Evolutionary conservation across 2,797 vertebrate genomes (phyloP).

Genomic region (Iguana delicatissima): DNA sequence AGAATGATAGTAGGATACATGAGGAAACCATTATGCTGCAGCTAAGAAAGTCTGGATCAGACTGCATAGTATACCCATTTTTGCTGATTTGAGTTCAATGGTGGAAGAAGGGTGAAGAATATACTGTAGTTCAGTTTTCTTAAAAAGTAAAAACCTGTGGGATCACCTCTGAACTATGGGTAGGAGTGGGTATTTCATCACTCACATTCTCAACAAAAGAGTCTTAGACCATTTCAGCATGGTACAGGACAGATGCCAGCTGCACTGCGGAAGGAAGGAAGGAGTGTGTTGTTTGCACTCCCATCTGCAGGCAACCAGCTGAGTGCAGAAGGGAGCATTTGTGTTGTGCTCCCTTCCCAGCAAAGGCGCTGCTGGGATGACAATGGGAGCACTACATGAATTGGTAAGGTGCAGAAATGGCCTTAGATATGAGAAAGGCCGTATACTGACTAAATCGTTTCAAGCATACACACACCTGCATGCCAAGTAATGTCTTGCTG

Average conservation of each 20-base stretch:
- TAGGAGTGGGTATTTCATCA: background rate
- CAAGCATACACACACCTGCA: background rate
- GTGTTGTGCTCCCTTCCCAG: no score
- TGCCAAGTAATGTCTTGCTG: no score
- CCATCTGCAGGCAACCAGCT: no score
- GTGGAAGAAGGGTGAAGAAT: background rate
- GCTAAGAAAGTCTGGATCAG: background rate
- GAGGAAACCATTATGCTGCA: background rate
- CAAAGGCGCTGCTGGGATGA: no score
- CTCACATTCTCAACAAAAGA: background rate
- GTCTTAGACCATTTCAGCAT: no score
- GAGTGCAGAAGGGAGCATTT: no score
- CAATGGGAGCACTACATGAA: no score
- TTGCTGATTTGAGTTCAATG: background rate
- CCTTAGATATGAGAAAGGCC: background rate
- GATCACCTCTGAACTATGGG: background rate
- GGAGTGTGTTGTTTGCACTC: no score
- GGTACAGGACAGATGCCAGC: no score
- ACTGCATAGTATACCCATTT: background rate
- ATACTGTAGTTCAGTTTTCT: background rate
- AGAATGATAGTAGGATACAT: background rate
- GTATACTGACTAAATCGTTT: no score
- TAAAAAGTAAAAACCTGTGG: background rate
- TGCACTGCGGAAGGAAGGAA: no score
- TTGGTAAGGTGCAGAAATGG: no score